Evolutionary conservation across 2,888 invertebrate species (phyloP), one percentile per base, ranked within the genome.

Genomic region (Branchipolynoe longqiensis): DNA sequence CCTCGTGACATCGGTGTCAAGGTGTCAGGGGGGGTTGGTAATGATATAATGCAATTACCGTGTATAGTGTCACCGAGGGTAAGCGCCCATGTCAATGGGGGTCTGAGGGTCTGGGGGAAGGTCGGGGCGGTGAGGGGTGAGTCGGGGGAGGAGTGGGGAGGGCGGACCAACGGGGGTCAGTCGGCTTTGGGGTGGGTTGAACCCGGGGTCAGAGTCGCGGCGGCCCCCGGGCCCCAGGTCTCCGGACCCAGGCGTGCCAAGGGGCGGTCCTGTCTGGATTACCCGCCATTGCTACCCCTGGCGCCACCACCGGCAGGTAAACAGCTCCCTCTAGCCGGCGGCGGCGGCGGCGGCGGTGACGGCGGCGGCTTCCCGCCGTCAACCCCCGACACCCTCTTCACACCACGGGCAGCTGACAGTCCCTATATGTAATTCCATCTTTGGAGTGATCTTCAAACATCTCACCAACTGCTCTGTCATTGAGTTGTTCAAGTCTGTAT

Each of bases 1-100:
- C 25, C 78, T 33, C 12, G 28, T 78, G 78, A 78, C 78, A 78
- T 28, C 73, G 6, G 54, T 78, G 78, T 78, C 78, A 78, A 25
- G 33, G 78, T 78, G 78, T 78, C 78, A 78, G 48, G 31, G 28
- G 48, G 14, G n/a, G n/a, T n/a, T 22, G n/a, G 78, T 54, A 78
- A 78, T 78, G 78, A 78, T 78, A 78, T 78, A 78, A 78, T 78
- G 48, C 78, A 78, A 78, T 78, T 78, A 78, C 54, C 41, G 48
- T 22, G 18, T 78, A 41, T 25, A 41, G 78, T 54, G 78, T 78
- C 54, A 38, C 33, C 33, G 69, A 28, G n/a, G 25, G 22, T 31
- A 48, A 78, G 54, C n/a, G 41, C n/a, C 28, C 48, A 2, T 78
- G 41, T 78, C 78, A 78, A 78, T 48, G 78, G 69, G 48, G 69